phyloP scores from a whole-genome alignment of 2,797 vertebrate species.

The Pangasius macronema region DNA sequence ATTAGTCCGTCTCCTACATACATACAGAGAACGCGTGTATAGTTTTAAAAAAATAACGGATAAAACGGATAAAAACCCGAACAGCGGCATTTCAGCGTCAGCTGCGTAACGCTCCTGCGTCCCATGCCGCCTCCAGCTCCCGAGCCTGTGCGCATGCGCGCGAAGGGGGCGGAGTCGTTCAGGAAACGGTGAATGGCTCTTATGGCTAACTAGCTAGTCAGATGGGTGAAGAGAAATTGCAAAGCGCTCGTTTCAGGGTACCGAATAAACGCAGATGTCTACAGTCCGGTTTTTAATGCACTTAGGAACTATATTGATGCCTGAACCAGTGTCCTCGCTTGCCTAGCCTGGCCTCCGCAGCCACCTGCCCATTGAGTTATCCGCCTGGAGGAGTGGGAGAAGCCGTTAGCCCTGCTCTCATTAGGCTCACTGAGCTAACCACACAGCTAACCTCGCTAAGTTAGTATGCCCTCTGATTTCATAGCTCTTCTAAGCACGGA shows the following conservation, averaged over 20 bases:
- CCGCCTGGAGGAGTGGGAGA: conserved; percentile 60
- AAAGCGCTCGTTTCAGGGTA: conserved; percentile 7
- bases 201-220: conserved; percentile 50
- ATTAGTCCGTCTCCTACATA: background rate
- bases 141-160: conserved; percentile 51
- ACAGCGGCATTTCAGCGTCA: background rate
- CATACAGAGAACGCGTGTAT: background rate
- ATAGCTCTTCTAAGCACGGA: conserved; percentile 95
- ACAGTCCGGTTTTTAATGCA: background rate
- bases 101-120: background rate
- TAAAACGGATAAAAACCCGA: background rate
- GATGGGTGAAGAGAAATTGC: conserved; percentile 32
- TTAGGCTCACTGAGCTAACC: conserved; percentile 70
- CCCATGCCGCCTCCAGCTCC: no score
- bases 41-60: background rate
- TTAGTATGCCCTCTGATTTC: conserved; percentile 97
- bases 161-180: conserved; percentile 55
- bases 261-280: background rate
- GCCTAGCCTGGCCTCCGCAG: background rate
- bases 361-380: conserved; percentile 16
- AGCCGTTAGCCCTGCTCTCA: conserved; percentile 76
- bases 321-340: background rate
- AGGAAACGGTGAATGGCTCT: conserved; percentile 54
- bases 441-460: conserved; percentile 62
- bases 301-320: background rate